A percentile compares a stretch with the other conserved stretches of the same genome.
phyloP scores from a whole-genome alignment of 2,888 invertebrate genomes.

The Aleiodes testaceus region DNA sequence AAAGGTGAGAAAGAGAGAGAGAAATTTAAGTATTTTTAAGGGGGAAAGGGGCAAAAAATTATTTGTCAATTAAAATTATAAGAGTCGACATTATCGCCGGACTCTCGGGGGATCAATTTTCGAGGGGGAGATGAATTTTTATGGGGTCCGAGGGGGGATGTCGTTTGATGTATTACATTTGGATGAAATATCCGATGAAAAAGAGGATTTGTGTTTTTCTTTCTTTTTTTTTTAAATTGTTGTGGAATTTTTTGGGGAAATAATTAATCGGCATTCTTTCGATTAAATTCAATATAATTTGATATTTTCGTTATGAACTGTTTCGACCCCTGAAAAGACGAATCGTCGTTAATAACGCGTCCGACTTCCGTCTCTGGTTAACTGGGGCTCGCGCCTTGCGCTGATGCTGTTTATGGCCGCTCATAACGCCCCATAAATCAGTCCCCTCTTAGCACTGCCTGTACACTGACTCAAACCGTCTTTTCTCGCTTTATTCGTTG shows the following conservation, averaged over 20 bases:
- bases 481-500: conserved; percentile 24
- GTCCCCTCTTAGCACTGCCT: conserved; percentile 68
- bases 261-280: no score
- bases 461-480: conserved; percentile 10
- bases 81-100: conserved; percentile 55
- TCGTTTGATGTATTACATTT: conserved; percentile 1
- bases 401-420: conserved; percentile 75
- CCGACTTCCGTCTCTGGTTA: conserved; percentile 57
- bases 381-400: conserved; percentile 65
- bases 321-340: conserved; percentile 49
- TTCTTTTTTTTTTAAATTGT: background rate
- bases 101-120: conserved; percentile 51
- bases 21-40: conserved; percentile 33
- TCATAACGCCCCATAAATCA: conserved; percentile 76
- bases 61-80: conserved; percentile 65
- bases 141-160: conserved; percentile 9
- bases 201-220: no score
- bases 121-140: conserved; percentile 23
- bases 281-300: no score
- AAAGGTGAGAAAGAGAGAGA: conserved; percentile 17
- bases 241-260: no score
- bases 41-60: conserved; percentile 57
- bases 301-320: conserved; percentile 24
- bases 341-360: conserved; percentile 64
- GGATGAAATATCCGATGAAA: background rate